Evolutionary conservation across 2,888 invertebrate genomes (phyloP).

Genomic region (Colostygia pectinataria): DNA sequence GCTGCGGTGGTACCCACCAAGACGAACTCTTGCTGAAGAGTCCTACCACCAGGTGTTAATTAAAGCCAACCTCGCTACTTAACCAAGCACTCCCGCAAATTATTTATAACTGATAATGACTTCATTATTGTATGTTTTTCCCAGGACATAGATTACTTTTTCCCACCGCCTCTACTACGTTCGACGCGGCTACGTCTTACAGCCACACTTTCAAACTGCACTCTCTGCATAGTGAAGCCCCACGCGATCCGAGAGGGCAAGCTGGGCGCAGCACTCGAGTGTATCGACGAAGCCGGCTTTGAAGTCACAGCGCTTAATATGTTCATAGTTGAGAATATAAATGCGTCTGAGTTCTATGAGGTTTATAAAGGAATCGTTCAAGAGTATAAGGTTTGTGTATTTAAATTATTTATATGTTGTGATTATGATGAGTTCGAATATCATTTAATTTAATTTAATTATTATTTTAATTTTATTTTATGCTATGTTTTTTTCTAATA

Average conservation of each 20-base stretch:
- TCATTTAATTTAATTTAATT: no score
- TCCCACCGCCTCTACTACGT: constrained; percentile 69
- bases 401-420: not conserved
- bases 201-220: constrained; percentile 85
- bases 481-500: no score
- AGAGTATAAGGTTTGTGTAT: constrained; percentile 85
- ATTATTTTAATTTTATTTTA: no score
- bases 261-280: constrained; percentile 85
- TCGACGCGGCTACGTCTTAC: constrained; percentile 74
- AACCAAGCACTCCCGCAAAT: no score
- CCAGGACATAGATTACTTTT: constrained; percentile 85
- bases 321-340: constrained; percentile 89
- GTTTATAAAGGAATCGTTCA: constrained; percentile 95
- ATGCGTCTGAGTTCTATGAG: constrained; percentile 96
- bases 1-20: no score
- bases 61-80: no score
- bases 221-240: constrained; percentile 94
- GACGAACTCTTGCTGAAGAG: no score
- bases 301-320: constrained; percentile 91
- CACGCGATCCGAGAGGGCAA: constrained; percentile 91
- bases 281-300: constrained; percentile 90
- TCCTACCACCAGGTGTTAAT: no score
- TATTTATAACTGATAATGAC: no score
- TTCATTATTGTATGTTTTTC: constrained; percentile 31
- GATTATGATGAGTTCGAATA: not conserved